A percentile compares a stretch with the other conserved stretches of the same genome.
Evolutionary conservation across 1,140 invertebrate species (phyloP).

Genomic region (Cheumatopsyche charites): DNA sequence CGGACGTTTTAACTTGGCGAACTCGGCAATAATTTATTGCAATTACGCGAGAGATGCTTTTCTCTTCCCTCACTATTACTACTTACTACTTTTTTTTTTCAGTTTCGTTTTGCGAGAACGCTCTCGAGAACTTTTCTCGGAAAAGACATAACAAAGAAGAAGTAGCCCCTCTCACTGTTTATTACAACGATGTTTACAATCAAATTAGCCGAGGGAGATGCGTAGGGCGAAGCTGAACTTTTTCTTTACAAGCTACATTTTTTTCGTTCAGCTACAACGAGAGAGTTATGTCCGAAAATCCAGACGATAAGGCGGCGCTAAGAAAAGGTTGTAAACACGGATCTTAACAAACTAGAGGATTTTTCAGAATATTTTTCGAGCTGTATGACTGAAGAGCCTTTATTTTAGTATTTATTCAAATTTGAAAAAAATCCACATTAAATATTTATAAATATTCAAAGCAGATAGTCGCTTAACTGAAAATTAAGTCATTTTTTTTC

Average conservation of each 20-base stretch:
- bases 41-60: constrained; percentile 38
- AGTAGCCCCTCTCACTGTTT: neutral
- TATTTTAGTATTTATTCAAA: constrained; percentile 1
- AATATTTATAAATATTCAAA: constrained; percentile 34
- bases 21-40: constrained; percentile 44
- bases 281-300: constrained; percentile 10
- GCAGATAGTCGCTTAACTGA: constrained; percentile 16
- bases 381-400: no score
- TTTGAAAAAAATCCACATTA: constrained; percentile 39
- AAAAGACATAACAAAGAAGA: no score
- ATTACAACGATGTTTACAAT: constrained; percentile 8
- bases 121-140: no score
- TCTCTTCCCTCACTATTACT: no score
- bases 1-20: constrained; percentile 40
- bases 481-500: constrained; percentile 39
- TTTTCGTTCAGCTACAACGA: neutral
- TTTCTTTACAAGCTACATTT: no score
- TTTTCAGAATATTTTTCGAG: neutral
- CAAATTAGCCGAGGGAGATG: neutral
- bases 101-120: no score
- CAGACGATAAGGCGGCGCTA: neutral
- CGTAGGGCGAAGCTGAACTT: neutral
- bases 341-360: neutral
- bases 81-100: no score
- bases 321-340: constrained; percentile 7